phyloP scores from a whole-genome alignment of 2,113 vertebrate species.

The Pheucticus melanocephalus region DNA sequence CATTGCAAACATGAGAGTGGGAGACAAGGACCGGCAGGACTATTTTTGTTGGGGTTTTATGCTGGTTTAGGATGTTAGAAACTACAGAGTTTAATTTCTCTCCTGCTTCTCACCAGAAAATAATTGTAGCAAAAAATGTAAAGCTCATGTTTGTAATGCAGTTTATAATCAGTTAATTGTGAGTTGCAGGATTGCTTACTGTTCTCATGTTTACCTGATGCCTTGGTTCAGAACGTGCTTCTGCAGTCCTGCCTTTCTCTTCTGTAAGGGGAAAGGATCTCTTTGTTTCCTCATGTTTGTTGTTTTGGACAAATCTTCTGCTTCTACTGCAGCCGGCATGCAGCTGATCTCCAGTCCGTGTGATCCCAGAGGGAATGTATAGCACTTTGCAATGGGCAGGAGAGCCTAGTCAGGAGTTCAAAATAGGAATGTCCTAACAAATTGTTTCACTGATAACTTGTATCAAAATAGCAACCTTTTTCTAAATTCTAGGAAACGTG shows the following conservation, averaged over 20 bases:
- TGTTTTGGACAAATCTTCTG: not conserved
- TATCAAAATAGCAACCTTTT: not conserved
- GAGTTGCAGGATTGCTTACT: not conserved
- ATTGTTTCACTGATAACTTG: not conserved
- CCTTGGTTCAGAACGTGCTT: not conserved
- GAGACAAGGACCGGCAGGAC: not conserved
- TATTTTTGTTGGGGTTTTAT: not conserved
- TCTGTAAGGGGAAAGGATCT: not conserved
- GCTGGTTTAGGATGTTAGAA: not conserved
- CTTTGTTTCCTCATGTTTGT: not conserved
- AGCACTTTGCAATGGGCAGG: not conserved
- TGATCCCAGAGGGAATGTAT: not conserved
- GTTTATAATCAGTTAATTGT: not conserved
- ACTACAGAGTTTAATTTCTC: not conserved
- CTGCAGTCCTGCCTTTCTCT: not conserved
- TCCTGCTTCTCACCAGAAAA: not conserved
- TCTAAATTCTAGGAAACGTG: not conserved
- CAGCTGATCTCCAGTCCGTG: not conserved
- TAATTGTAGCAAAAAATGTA: not conserved
- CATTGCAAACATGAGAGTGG: not conserved
- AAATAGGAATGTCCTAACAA: not conserved
- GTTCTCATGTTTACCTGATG: not conserved
- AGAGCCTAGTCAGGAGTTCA: not conserved
- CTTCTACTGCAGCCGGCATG: not conserved
- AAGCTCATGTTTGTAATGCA: not conserved